Percentiles rank a stretch among this genome's conserved stretches.
These are phyloP conservation scores for Synanthedon tipuliformis DNA, from an alignment of 2,888 invertebrate genomes.

Conservation along the genomic window DNA sequence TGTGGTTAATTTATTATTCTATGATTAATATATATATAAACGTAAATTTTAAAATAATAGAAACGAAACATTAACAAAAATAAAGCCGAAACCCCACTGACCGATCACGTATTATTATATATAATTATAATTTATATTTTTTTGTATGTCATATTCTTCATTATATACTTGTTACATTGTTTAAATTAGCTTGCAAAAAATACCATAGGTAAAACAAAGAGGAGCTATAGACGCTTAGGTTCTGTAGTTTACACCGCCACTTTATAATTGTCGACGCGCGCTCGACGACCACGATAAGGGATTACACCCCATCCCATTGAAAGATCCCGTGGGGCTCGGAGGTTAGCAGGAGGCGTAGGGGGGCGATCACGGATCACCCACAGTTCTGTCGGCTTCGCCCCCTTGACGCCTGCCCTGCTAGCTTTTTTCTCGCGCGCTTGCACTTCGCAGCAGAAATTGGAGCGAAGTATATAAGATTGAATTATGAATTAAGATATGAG, in stretches of 20 bases:
- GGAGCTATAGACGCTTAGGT: conserved; percentile 12
- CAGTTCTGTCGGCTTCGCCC: conserved; percentile 11
- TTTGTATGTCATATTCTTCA: too few relatives aligned
- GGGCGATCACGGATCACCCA: conserved; percentile 12
- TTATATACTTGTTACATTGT: too few relatives aligned
- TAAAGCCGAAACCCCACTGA: too few relatives aligned
- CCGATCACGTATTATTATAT: too few relatives aligned
- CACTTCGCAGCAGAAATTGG: conserved; percentile 40
- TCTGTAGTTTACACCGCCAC: conserved; percentile 38
- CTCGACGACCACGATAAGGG: conserved; percentile 55
- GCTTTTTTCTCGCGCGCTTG: conserved; percentile 57
- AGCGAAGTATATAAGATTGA: conserved; percentile 47
- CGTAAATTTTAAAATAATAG: too few relatives aligned
- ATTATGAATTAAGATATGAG: conserved; percentile 59
- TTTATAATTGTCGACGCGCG: conserved; percentile 57
- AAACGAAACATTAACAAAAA: too few relatives aligned
- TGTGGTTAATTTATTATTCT: too few relatives aligned
- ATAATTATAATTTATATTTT: too few relatives aligned
- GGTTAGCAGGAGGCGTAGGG: conserved; percentile 8
- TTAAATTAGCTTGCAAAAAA: too few relatives aligned
- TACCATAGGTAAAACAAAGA: neutral
- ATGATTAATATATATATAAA: neutral
- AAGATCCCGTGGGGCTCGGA: conserved; percentile 10
- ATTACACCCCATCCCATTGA: conserved; percentile 32
- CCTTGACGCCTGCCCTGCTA: conserved; percentile 26